A percentile compares a stretch with the other conserved stretches of the same genome.
Conservation (phyloP, 2,113 vertebrate species). For the Recurvirostra avosetta region DNA sequence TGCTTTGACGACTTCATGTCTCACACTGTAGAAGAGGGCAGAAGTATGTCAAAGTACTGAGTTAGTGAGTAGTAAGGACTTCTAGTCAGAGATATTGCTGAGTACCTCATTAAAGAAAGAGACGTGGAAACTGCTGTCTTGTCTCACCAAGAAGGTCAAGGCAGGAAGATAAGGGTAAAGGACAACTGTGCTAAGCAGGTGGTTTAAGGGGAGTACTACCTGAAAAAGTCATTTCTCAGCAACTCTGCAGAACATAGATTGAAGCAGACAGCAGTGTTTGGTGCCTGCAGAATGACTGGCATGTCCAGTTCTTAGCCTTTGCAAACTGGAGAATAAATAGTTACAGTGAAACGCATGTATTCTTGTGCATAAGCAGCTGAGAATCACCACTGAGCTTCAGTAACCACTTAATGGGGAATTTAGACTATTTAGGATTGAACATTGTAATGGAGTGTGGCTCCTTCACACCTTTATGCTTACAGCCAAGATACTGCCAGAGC, state of each 20-base stretch:
- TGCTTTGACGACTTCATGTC: background rate
- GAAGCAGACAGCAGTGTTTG: background rate
- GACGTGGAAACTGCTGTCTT: background rate
- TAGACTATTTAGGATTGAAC: background rate
- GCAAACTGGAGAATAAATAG: background rate
- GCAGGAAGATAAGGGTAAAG: background rate
- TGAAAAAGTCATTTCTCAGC: background rate
- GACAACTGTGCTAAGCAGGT: background rate
- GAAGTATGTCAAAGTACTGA: background rate
- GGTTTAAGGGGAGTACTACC: background rate
- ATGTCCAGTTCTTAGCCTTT: background rate
- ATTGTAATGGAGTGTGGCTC: fast-evolving
- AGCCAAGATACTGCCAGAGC: background rate
- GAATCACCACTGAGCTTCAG: background rate
- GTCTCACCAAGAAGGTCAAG: background rate
- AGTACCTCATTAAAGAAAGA: background rate
- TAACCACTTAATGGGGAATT: fast-evolving
- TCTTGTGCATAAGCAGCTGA: background rate
- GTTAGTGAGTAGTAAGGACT: background rate
- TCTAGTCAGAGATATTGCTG: background rate
- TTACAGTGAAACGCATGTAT: too few relatives aligned
- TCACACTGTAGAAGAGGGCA: background rate
- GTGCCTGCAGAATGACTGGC: background rate
- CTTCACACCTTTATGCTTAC: background rate
- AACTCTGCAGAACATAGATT: background rate